phyloP scores from a whole-genome alignment of 37 sponge, comb jelly and placozoan genomes.

The Crambe crambe region DNA sequence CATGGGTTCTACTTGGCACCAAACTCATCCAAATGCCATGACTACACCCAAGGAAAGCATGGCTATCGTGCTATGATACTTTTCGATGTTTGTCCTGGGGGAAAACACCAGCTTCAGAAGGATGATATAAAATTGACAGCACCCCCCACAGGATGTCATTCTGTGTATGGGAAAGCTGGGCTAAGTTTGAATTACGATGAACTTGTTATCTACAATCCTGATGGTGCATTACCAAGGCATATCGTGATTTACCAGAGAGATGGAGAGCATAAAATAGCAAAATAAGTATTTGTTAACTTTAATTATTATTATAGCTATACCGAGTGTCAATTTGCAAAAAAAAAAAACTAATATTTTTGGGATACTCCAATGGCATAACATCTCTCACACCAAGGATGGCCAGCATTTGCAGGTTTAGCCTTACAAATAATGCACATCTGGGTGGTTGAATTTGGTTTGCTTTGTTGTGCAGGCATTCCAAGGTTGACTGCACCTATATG shows the following conservation, averaged over 20 bases:
- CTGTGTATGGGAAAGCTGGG: slow-evolving; percentile 71
- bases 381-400: slow-evolving; percentile 37
- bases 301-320: background rate
- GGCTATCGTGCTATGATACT: slow-evolving; percentile 70
- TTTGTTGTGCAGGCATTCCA: too few species aligned
- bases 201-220: slow-evolving; percentile 63
- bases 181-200: slow-evolving; percentile 59
- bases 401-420: slow-evolving; percentile 19
- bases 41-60: slow-evolving; percentile 70
- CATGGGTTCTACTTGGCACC: slow-evolving; percentile 80
- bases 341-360: background rate
- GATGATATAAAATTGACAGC: slow-evolving; percentile 33
- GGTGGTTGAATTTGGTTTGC: too few species aligned
- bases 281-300: background rate
- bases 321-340: background rate
- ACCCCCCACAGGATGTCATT: slow-evolving; percentile 65
- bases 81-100: slow-evolving; percentile 68
- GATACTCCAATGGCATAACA: too few species aligned
- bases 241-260: slow-evolving; percentile 70
- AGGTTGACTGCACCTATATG: too few species aligned
- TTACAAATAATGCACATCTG: slow-evolving; percentile 33
- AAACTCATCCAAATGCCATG: slow-evolving; percentile 82
- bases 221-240: slow-evolving; percentile 57
- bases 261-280: slow-evolving; percentile 39
- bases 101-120: slow-evolving; percentile 33